Conservation (phyloP, 2,888 invertebrate genomes). For the Apotomis betuletana region DNA sequence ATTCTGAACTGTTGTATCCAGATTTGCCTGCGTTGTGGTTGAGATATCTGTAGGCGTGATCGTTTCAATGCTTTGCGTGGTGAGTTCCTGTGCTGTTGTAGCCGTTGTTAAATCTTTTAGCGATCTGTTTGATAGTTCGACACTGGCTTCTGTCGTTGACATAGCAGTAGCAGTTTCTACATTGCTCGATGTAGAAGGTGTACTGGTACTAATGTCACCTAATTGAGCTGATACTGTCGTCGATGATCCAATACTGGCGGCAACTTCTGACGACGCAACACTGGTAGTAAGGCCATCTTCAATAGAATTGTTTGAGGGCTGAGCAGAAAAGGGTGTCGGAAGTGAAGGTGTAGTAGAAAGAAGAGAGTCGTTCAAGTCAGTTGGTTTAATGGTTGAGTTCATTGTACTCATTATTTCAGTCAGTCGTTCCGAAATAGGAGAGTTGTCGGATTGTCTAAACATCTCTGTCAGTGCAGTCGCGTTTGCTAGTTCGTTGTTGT, state of each 20-base stretch:
- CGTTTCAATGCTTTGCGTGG: conserved; percentile 48
- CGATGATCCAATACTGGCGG: conserved; percentile 36
- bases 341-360: conserved; percentile 51
- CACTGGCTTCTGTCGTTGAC: conserved; percentile 52
- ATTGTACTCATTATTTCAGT: conserved; percentile 72
- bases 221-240: conserved; percentile 41
- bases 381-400: conserved; percentile 61
- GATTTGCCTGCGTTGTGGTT: conserved; percentile 41
- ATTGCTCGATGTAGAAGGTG: conserved; percentile 35
- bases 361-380: conserved; percentile 50
- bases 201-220: conserved; percentile 33
- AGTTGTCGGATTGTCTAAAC: conserved; percentile 58
- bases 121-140: conserved; percentile 29
- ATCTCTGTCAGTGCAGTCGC: conserved; percentile 64
- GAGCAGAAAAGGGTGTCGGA: conserved; percentile 49
- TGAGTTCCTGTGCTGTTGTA: conserved; percentile 46
- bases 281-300: conserved; percentile 48
- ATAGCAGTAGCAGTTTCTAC: conserved; percentile 51
- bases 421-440: conserved; percentile 68
- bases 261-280: conserved; percentile 42
- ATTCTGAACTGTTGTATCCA: conserved; percentile 51
- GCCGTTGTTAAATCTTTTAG: conserved; percentile 49
- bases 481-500: conserved; percentile 74
- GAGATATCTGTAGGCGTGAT: conserved; percentile 50
- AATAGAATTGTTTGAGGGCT: conserved; percentile 48